phyloP scores from a whole-genome alignment of 2,888 invertebrate species.

The Nomada goodeniana region DNA sequence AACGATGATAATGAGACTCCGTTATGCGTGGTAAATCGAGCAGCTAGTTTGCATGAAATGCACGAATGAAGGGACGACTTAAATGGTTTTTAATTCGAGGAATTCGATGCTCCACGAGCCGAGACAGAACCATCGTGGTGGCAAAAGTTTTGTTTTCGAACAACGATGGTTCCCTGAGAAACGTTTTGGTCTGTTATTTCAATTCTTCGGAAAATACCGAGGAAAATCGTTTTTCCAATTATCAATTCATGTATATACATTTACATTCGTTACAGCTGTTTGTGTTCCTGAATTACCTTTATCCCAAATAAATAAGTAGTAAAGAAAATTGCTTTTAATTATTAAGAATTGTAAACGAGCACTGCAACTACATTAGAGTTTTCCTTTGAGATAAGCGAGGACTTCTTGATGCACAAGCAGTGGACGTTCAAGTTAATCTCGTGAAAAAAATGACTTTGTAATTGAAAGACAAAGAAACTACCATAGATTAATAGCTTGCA shows the following conservation, averaged over 20 bases:
- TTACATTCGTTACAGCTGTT: background rate
- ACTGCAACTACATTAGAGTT: background rate
- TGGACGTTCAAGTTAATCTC: too few relatives aligned
- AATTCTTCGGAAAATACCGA: constrained; percentile 2
- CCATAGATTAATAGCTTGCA: too few relatives aligned
- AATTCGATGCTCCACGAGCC: background rate
- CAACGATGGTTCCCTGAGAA: background rate
- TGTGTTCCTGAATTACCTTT: background rate
- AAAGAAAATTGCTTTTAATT: too few relatives aligned
- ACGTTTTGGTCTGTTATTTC: constrained; percentile 8
- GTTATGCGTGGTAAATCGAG: background rate
- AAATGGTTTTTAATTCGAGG: background rate
- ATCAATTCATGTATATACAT: background rate
- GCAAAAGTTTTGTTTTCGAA: constrained; percentile 7
- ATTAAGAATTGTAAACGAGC: background rate
- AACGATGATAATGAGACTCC: background rate
- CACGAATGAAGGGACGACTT: background rate
- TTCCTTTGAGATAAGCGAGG: too few relatives aligned
- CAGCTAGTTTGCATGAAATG: background rate
- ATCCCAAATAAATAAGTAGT: too few relatives aligned
- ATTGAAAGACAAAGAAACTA: too few relatives aligned
- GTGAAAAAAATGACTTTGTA: too few relatives aligned
- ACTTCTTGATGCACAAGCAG: too few relatives aligned
- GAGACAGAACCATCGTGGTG: background rate
- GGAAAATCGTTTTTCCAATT: constrained; percentile 4